phyloP scores from a whole-genome alignment of 2,888 invertebrate species.

The Piscicola geometra region DNA sequence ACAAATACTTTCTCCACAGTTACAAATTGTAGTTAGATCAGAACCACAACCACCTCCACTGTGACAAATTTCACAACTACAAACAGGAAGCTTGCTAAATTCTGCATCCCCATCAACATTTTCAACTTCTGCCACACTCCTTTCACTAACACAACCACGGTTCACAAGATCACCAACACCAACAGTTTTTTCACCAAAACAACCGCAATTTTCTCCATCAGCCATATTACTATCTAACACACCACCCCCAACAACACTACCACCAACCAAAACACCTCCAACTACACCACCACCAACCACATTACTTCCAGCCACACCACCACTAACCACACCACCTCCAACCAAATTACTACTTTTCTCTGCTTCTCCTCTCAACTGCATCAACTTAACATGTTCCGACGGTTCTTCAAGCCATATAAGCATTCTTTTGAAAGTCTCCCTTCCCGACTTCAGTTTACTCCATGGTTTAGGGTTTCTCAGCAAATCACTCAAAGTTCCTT shows the following conservation, averaged over 20 bases:
- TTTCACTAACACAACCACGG: not conserved
- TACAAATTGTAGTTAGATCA: not conserved
- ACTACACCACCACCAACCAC: not conserved
- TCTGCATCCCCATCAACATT: not conserved
- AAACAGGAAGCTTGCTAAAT: not conserved
- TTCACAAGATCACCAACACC: not conserved
- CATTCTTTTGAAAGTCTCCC: slow-evolving; percentile 98
- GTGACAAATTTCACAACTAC: not conserved
- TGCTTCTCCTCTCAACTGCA: slow-evolving; percentile 96
- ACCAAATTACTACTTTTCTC: not conserved
- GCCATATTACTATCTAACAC: not conserved
- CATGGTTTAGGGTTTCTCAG: slow-evolving; percentile 97
- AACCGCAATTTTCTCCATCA: not conserved
- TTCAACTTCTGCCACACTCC: not conserved
- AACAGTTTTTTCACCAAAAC: not conserved
- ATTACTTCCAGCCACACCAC: not conserved
- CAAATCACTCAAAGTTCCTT: slow-evolving; percentile 94
- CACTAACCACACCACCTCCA: not conserved
- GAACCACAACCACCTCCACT: not conserved
- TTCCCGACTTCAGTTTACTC: slow-evolving; percentile 97
- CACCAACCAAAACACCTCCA: not conserved
- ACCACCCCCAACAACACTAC: not conserved
- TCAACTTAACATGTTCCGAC: slow-evolving; percentile 98
- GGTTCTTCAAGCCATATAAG: slow-evolving; percentile 97
- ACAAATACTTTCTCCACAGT: not conserved